Evolutionary conservation across 2,797 vertebrate genomes (phyloP).

Genomic region (Lutjanus campechanus): DNA sequence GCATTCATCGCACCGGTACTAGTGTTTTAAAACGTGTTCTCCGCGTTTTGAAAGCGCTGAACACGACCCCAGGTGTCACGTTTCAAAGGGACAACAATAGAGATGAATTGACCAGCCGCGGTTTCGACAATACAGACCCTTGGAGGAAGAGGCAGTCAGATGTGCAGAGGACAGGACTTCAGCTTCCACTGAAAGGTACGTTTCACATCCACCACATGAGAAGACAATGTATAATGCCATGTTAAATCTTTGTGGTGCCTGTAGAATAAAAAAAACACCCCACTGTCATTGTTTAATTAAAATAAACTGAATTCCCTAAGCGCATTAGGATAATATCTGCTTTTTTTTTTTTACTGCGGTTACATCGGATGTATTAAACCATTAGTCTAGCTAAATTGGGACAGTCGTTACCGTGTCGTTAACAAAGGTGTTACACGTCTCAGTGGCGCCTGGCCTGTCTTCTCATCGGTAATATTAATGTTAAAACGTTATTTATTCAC

Average conservation of each 20-base stretch:
- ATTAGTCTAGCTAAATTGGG: too few species aligned
- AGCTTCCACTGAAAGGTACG: slow-evolving; percentile 8
- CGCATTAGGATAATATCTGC: too few species aligned
- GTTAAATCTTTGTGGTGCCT: background rate
- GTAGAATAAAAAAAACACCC: fast-evolving
- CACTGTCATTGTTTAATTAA: background rate
- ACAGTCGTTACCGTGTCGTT: too few species aligned
- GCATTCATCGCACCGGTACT: background rate
- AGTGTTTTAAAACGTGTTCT: background rate
- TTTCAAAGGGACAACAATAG: slow-evolving; percentile 27
- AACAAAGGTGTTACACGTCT: too few species aligned
- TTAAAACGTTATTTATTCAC: too few species aligned
- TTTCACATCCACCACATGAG: background rate
- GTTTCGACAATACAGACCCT: background rate
- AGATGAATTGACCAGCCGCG: background rate
- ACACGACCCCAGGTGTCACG: slow-evolving; percentile 29
- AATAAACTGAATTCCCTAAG: background rate
- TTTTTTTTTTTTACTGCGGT: too few species aligned
- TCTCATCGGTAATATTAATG: too few species aligned
- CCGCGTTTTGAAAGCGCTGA: background rate
- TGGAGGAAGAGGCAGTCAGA: background rate
- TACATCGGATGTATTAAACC: too few species aligned
- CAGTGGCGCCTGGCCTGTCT: too few species aligned
- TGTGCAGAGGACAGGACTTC: background rate
- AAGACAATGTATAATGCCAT: background rate